Percentiles rank a stretch among this genome's conserved stretches.
Evolutionary conservation across 2,888 invertebrate species (phyloP).

Genomic region (Heterodera filipjevi): DNA sequence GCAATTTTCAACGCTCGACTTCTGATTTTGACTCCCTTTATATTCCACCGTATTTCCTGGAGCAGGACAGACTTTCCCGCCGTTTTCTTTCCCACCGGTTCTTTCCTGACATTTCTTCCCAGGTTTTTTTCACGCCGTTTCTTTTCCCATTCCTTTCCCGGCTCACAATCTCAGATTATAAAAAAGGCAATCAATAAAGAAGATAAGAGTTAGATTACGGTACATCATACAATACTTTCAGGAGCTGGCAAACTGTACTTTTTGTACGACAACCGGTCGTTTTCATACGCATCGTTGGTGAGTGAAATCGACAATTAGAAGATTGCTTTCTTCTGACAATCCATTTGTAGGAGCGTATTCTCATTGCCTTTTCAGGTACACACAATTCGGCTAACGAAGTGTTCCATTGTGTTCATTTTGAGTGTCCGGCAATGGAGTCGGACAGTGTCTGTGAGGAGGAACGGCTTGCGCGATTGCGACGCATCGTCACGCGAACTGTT

Average conservation of each 20-base stretch:
- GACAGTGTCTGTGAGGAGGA: conserved; percentile 21
- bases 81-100: too few species aligned
- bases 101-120: too few species aligned
- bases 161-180: too few species aligned
- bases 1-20: too few species aligned
- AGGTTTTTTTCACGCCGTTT: too few species aligned
- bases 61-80: too few species aligned
- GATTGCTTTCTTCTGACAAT: not conserved
- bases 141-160: too few species aligned
- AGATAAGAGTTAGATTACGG: too few species aligned
- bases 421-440: conserved; percentile 78
- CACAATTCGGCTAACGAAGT: conserved; percentile 78
- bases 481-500: not conserved
- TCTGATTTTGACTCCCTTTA: too few species aligned
- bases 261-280: conserved; percentile 85
- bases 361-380: conserved; percentile 78
- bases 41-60: too few species aligned
- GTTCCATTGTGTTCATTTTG: conserved; percentile 96
- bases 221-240: conserved; percentile 50
- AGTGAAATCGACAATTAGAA: not conserved
- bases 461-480: conserved; percentile 11
- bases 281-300: conserved; percentile 74
- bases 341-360: too few species aligned
- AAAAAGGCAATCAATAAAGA: too few species aligned
- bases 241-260: conserved; percentile 90